Conservation (phyloP, 2,797 vertebrate species). For the Chaunax sp. region DNA sequence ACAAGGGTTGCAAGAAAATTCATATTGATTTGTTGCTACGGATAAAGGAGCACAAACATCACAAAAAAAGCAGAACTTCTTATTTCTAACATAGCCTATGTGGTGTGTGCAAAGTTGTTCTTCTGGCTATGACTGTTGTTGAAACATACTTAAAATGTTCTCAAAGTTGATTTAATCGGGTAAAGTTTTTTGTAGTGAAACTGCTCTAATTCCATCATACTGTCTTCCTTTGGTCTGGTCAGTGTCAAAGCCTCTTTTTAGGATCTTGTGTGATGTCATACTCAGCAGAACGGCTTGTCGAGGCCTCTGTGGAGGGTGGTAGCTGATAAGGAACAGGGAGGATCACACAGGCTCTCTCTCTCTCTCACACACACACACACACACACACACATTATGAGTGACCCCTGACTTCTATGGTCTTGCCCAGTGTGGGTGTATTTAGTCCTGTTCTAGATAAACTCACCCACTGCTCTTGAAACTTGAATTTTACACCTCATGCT, state of each 20-base stretch:
- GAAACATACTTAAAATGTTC: neutral
- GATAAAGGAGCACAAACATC: conserved; percentile 13
- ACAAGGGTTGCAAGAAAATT: too few species aligned
- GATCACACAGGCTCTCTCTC: conserved; percentile 12
- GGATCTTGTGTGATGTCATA: conserved; percentile 49
- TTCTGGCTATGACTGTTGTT: too few species aligned
- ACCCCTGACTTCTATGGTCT: conserved; percentile 20
- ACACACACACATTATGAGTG: conserved; percentile 8
- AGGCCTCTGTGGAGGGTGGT: conserved; percentile 40
- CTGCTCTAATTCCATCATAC: neutral
- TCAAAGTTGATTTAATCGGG: conserved; percentile 21
- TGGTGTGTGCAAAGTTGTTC: neutral
- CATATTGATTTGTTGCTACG: conserved; percentile 35
- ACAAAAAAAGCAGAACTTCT: conserved; percentile 1
- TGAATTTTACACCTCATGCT: too few species aligned
- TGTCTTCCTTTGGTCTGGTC: conserved; percentile 48
- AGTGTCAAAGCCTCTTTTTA: conserved; percentile 61
- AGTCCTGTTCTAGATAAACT: conserved; percentile 41
- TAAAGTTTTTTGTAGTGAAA: conserved; percentile 38
- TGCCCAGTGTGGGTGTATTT: conserved; percentile 51
- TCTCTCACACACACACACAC: neutral
- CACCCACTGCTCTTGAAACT: too few species aligned
- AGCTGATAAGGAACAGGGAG: conserved; percentile 51
- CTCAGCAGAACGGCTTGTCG: conserved; percentile 33
- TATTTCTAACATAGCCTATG: neutral